These are phyloP conservation scores for Emberiza fucata DNA, from an alignment of 2,113 vertebrate genomes.

Conservation along the genomic window DNA sequence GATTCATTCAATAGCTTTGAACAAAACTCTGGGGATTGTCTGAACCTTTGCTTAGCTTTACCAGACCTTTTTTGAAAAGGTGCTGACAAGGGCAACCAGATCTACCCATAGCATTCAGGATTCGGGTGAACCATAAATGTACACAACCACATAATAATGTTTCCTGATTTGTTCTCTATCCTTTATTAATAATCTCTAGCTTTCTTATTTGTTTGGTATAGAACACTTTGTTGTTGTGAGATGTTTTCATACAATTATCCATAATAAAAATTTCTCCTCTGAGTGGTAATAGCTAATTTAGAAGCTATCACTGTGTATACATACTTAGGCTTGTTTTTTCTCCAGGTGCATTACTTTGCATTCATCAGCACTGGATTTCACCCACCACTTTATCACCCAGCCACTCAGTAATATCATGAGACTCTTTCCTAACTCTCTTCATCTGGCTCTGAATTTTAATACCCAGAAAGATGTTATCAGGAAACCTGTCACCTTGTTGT, in stretches of 20 bases:
- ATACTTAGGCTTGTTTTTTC: conserved; percentile 12
- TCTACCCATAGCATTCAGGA: background rate
- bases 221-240: background rate
- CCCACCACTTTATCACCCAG: conserved; percentile 15
- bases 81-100: background rate
- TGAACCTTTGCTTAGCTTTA: background rate
- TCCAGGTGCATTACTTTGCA: conserved; percentile 8
- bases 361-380: conserved; percentile 13
- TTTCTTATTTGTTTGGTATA: background rate
- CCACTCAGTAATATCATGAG: background rate
- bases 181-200: background rate
- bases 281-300: conserved; percentile 27
- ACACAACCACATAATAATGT: background rate
- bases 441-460: conserved; percentile 33
- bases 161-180: background rate
- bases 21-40: background rate
- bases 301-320: background rate
- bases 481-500: background rate
- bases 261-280: background rate
- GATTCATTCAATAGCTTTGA: background rate
- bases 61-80: background rate
- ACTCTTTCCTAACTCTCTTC: background rate
- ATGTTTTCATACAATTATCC: conserved; percentile 2
- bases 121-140: background rate
- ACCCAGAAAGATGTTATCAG: background rate